Evolutionary conservation across 2,888 invertebrate genomes (phyloP).

Genomic region (Criorhina ranunculi): DNA sequence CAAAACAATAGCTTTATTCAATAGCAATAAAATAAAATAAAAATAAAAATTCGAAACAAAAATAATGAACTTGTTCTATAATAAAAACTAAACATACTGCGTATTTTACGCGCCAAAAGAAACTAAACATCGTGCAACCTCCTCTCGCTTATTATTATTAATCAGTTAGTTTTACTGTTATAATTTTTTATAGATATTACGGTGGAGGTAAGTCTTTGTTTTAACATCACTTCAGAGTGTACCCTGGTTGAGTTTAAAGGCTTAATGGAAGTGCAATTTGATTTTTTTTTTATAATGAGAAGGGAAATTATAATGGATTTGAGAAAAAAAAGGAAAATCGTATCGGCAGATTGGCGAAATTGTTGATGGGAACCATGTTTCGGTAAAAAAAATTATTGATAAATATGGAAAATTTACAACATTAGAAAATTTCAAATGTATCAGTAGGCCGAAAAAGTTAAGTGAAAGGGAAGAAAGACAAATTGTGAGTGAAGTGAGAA

Average conservation of each 20-base stretch:
- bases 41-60: conserved; percentile 4
- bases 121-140: not conserved
- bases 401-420: not conserved
- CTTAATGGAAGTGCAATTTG: conserved; percentile 4
- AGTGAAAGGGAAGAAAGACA: not conserved
- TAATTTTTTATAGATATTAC: not conserved
- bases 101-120: not conserved
- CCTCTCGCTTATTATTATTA: not conserved
- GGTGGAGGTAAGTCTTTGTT: not conserved
- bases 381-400: conserved; percentile 6
- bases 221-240: not conserved
- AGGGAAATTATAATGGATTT: conserved; percentile 2
- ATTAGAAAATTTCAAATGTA: conserved; percentile 4
- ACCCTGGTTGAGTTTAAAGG: no score
- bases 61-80: not conserved
- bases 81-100: not conserved
- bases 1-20: not conserved
- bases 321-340: conserved; percentile 3
- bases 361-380: conserved; percentile 5
- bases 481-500: not conserved
- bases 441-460: conserved; percentile 2
- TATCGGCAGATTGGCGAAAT: conserved; percentile 10
- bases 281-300: not conserved
- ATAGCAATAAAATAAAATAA: not conserved
- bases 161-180: not conserved